Base-by-base conservation (phyloP, 2,888 invertebrate species). In the Pasiphila rectangulata region DNA sequence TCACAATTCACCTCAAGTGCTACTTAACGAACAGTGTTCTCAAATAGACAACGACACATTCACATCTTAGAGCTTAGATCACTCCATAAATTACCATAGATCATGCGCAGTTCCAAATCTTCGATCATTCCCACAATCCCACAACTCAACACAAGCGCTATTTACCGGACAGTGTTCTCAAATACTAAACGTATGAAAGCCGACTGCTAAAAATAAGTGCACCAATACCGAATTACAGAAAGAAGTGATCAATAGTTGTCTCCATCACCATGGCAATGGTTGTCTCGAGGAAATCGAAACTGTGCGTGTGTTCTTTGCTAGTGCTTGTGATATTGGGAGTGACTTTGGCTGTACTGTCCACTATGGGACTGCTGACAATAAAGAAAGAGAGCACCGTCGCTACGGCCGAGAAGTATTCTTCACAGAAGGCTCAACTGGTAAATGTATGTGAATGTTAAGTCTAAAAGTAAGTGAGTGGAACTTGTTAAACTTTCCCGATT, bases 211-310 rank as follows among this genome's bases (percentile, higher is more conserved):
- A 55, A 51, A 51, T 47, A 50, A 46, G 46, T 52, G 34, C 17
- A 19, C 35, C 9, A 7, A n/a, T n/a, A n/a, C n/a, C n/a, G n/a
- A n/a, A 38, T 41, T 37, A 29, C 32, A 46, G 46, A 2, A 25
- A 12, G 10, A 17, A 51, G 44, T 51, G 46, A 42, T 46, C 27
- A 19, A 39, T 36, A 27, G 27, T n/a, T n/a, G n/a, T n/a, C n/a
- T n/a, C n/a, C n/a, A n/a, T 48, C 55, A 77, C 75, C 51, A 87
- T 87, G 86, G 84, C 87, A 39, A 84, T 84, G 81, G 83, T 84
- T 4, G 73, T 83, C 41, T 82, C 86, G 0, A 66, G 64, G 17
- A 79, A 78, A 54, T 73, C 79, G 0, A 85, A 83, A 72, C 56
- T 81, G 51, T 83, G 79, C 51, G 66, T 83, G 41, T 75, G 74